Evolutionary conservation across 2,113 vertebrate species (phyloP), one percentile per base, ranked within the genome.

Genomic region (Psittacula cyanocephala): DNA sequence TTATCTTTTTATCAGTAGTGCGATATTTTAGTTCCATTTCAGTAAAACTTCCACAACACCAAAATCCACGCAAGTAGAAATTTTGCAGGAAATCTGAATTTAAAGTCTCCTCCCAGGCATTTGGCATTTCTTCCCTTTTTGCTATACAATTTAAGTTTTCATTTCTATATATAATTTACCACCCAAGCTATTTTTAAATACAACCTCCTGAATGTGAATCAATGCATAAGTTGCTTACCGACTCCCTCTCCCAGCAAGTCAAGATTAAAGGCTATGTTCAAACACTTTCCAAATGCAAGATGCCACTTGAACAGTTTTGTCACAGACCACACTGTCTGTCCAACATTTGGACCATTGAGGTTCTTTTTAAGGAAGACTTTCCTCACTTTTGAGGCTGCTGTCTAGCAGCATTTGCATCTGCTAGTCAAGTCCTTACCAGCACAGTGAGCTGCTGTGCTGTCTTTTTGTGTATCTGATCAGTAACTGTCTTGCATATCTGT

Each of bases 181-280:
- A 84, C 31, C 19, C 57, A 93, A 92, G 35, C 9, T 35, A 74
- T 64, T 92, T 92, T 90, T 72, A 91, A 83, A 76, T 17, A 65
- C 29, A 84, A 25, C n/a, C 41, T 72, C 80, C 71, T 28, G n/a
- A 70, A 74, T 2, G 15, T 4, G 49, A 70, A 59, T n/a, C 41
- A 53, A 22, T 1, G 20, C 53, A 59, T 1, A 16, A 2, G 44
- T 80, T 3, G 0, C 35, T 60, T 8, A 20, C 37, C 12, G 27
- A 44, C 43, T 64, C 27, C 31, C 47, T 63, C 81, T 72, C 37
- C 57, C 67, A 60, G 59, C 3, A 0, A 53, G 60, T 35, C 49
- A 69, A 53, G 67, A 72, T n/a, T 15, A 60, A 68, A 82, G 31
- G 59, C 49, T 25, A 3, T 3, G 9, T 39, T 65, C 67, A 62